Evolutionary conservation across 2,888 invertebrate genomes (phyloP).

Genomic region (Philonicus albiceps): DNA sequence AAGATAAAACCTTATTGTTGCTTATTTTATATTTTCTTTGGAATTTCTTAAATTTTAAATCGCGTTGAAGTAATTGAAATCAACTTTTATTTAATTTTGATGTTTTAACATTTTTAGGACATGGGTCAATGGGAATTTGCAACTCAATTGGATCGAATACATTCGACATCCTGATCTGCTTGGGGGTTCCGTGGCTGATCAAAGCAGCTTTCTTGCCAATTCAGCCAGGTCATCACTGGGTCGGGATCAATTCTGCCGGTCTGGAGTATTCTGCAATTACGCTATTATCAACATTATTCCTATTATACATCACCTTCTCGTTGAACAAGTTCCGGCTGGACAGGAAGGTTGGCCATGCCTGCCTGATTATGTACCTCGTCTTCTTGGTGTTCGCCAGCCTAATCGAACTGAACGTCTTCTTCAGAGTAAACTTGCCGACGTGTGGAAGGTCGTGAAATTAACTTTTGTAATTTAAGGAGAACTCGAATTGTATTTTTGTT

Average conservation of each 20-base stretch:
- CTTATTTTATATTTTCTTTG: too few relatives aligned
- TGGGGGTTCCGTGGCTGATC: conserved; percentile 89
- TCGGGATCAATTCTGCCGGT: conserved; percentile 88
- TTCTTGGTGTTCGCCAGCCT: conserved; percentile 88
- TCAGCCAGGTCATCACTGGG: conserved; percentile 79
- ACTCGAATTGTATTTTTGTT: conserved; percentile 7
- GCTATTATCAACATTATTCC: conserved; percentile 81
- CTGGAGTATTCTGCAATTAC: conserved; percentile 91
- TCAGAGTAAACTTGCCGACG: conserved; percentile 87
- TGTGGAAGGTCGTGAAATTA: conserved; percentile 70
- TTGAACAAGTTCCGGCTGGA: conserved; percentile 88
- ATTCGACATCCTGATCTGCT: conserved; percentile 86
- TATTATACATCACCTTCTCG: conserved; percentile 84
- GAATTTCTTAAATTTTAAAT: too few relatives aligned
- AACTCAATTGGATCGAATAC: conserved; percentile 92
- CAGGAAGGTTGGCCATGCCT: conserved; percentile 83
- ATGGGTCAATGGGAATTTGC: conserved; percentile 91
- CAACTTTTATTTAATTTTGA: too few relatives aligned
- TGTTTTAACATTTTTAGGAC: conserved; percentile 67
- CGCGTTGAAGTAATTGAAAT: too few relatives aligned
- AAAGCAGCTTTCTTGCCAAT: conserved; percentile 85
- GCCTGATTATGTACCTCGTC: conserved; percentile 85
- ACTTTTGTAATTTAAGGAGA: background rate
- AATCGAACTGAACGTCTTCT: conserved; percentile 93
- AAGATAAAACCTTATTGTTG: too few relatives aligned